Evolutionary conservation across 2,888 invertebrate species (phyloP), one percentile per base, ranked within the genome.

Genomic region (Choristoneura rosaceana): DNA sequence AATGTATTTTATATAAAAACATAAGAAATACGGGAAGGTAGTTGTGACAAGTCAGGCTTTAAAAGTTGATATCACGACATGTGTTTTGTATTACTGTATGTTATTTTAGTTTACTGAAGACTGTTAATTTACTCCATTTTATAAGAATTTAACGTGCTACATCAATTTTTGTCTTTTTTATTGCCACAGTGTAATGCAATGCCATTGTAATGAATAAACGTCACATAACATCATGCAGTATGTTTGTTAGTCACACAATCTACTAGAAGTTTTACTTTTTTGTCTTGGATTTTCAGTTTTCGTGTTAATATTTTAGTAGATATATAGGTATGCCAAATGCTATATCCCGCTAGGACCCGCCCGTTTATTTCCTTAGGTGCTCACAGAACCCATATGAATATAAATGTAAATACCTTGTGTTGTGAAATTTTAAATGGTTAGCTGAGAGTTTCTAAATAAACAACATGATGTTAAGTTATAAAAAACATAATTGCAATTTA

Each of bases 181-280:
- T 12, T 12, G 25, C 17, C 25, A 10, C 10, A 55, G 25, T 25
- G 4, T 25, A 55, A 25, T 25, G 2, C 25, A 25, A 25, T 25
- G 25, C 25, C 25, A 25, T 25, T 25, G 25, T 25, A 25, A 25
- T 55, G 15, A 9, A 52, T 70, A 66, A 64, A 73, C 52, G 55
- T 65, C 55, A 73, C 68, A 70, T 55, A 55, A 41, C 47, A 62
- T 76, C 76, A 75, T 74, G 76, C 76, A 75, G 17, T 50, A 58
- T 38, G 34, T 67, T 70, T 73, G 76, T 77, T 77, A 78, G 76
- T 77, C 74, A 78, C 76, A 75, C 74, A 71, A 69, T 64, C 69
- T 55, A 55, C 55, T 55, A 10, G 55, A 55, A 52, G 17, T 17
- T 55, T 52, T 55, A 55, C 25, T 25, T 25, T 55, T 17, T 25